Evolutionary conservation across 2,888 invertebrate species (phyloP).

Genomic region (Diachrysia chrysitis): DNA sequence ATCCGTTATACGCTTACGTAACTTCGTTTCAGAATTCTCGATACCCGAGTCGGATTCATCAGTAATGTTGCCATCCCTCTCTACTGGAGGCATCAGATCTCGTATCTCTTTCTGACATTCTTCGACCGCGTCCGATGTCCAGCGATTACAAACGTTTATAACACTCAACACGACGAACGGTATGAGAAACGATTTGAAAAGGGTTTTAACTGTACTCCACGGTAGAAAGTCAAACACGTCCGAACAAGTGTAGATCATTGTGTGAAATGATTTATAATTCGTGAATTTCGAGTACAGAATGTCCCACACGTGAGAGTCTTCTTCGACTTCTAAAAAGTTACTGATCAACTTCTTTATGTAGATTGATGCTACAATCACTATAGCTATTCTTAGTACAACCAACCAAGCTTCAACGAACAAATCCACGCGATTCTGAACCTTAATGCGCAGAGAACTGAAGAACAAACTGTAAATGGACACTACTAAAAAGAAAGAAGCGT

Average conservation of each 20-base stretch:
- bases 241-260: slow-evolving; percentile 93
- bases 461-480: slow-evolving; percentile 77
- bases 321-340: slow-evolving; percentile 76
- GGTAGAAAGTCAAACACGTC: slow-evolving; percentile 93
- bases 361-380: slow-evolving; percentile 68
- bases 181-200: slow-evolving; percentile 88
- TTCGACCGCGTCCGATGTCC: slow-evolving; percentile 65
- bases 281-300: slow-evolving; percentile 92
- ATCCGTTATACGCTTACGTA: slow-evolving; percentile 68
- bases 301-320: slow-evolving; percentile 92
- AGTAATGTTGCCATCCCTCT: slow-evolving; percentile 66
- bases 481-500: slow-evolving; percentile 81
- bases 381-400: slow-evolving; percentile 67
- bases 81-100: slow-evolving; percentile 52
- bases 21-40: slow-evolving; percentile 82
- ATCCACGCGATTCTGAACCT: slow-evolving; percentile 72
- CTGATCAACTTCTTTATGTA: slow-evolving; percentile 81
- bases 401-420: slow-evolving; percentile 73
- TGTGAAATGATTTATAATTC: slow-evolving; percentile 92
- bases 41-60: slow-evolving; percentile 88
- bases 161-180: slow-evolving; percentile 87
- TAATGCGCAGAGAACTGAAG: slow-evolving; percentile 75
- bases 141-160: slow-evolving; percentile 74
- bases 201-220: slow-evolving; percentile 82
- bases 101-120: slow-evolving; percentile 57